Evolutionary conservation across 1,140 invertebrate species (phyloP), one percentile per base, ranked within the genome.

Genomic region (Monochamus saltuarius): DNA sequence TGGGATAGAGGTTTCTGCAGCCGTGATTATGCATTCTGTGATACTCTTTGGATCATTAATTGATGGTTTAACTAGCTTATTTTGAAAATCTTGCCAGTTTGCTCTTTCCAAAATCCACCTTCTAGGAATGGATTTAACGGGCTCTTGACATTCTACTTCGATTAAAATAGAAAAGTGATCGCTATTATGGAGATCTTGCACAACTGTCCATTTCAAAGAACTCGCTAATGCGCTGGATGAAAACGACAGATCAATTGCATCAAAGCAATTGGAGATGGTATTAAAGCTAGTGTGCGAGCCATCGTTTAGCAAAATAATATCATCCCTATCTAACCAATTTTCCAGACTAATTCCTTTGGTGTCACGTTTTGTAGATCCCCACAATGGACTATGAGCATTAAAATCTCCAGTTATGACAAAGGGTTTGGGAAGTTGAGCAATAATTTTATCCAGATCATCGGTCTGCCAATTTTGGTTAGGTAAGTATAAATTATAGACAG

Each of bases 401-500:
- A 58, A 58, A 11, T 58, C 56, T 14, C 56, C 56, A 9, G 50
- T 6, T 13, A 58, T 22, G 1, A 58, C 4, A 29, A 38, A 58
- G 11, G 56, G 56, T 16, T 13, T 16, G 10, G 56, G 47, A 13
- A 58, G n/a, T 51, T 58, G 46, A 14, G n/a, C 14, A 1, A 58
- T 40, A 9, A 58, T 13, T 22, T 19, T 9, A 4, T 38, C 13
- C 7, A 58, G 34, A 38, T 49, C 45, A 1, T 39, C 14, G 0
- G 13, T 4, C 1, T 9, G 8, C 46, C 56, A 58, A 7, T 50
- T 2, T 7, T 11, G 4, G 8, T 40, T 11, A n/a, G 56, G 56
- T 34, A 58, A 17, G 38, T 58, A 58, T 38, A 58, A 1, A 40
- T 58, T 58, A 29, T 45, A n/a, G n/a, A 58, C 17, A n/a, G 56